Conservation (phyloP, 2,888 invertebrate species). For the Nebria brevicollis region DNA sequence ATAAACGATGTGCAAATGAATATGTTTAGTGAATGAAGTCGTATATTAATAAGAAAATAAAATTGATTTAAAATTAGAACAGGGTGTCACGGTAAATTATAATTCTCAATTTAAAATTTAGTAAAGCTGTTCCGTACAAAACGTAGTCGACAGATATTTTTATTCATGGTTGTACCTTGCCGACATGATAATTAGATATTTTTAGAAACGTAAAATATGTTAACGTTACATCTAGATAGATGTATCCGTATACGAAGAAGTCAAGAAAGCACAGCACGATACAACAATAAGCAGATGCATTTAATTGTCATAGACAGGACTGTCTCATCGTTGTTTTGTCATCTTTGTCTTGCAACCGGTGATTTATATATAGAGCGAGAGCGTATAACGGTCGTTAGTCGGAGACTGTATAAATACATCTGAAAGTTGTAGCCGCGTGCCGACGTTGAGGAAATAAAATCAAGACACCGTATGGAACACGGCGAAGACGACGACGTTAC, state of each 20-base stretch:
- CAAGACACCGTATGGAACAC: constrained; percentile 25
- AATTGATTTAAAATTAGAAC: not conserved
- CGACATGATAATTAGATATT: not conserved
- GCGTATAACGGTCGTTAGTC: constrained; percentile 42
- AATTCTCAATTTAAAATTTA: not conserved
- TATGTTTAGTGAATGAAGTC: no score
- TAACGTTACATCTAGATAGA: not conserved
- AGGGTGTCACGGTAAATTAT: not conserved
- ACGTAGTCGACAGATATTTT: not conserved
- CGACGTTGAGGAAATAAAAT: constrained; percentile 36
- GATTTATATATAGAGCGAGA: constrained; percentile 37
- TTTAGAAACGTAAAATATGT: not conserved
- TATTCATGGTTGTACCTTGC: not conserved
- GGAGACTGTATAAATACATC: constrained; percentile 37
- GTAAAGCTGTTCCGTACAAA: not conserved
- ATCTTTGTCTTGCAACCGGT: constrained; percentile 3
- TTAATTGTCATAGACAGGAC: constrained; percentile 37
- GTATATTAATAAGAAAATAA: no score
- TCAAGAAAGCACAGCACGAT: not conserved
- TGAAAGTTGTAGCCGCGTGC: constrained; percentile 32
- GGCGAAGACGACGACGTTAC: constrained; percentile 11
- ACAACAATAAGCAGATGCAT: constrained; percentile 22
- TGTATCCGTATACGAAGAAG: not conserved
- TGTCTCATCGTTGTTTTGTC: not conserved
- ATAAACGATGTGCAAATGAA: no score